These are phyloP conservation scores for Phengaris arion DNA, from an alignment of 2,888 invertebrate species.

Conservation along the genomic window DNA sequence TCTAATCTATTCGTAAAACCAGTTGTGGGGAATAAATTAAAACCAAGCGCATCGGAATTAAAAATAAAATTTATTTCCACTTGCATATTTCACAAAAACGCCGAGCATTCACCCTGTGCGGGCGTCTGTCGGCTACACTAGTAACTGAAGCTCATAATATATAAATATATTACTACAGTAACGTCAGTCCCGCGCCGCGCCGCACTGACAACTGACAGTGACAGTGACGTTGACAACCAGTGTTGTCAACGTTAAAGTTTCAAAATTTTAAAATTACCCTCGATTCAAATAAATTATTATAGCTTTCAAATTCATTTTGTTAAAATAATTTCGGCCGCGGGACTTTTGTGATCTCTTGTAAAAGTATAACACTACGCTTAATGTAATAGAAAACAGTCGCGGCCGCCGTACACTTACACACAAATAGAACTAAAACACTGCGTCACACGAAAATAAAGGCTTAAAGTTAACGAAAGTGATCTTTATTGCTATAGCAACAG, in stretches of 20 bases:
- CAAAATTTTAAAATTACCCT: slow-evolving; percentile 8
- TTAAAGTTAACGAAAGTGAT: slow-evolving; percentile 48
- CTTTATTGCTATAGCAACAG: slow-evolving; percentile 71
- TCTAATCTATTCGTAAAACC: neutral
- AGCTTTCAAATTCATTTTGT: slow-evolving; percentile 6
- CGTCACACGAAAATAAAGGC: slow-evolving; percentile 51
- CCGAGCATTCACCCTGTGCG: slow-evolving; percentile 52
- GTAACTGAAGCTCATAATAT: slow-evolving; percentile 73
- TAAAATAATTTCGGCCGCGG: slow-evolving; percentile 42
- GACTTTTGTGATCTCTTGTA: slow-evolving; percentile 73
- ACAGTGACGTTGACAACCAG: neutral
- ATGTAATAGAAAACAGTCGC: slow-evolving; percentile 65
- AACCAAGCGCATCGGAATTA: slow-evolving; percentile 64
- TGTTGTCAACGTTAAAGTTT: slow-evolving; percentile 9
- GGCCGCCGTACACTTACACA: slow-evolving; percentile 62
- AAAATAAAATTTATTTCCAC: slow-evolving; percentile 79
- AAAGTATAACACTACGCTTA: slow-evolving; percentile 75
- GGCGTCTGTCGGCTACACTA: slow-evolving; percentile 59
- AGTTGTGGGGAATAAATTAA: slow-evolving; percentile 37
- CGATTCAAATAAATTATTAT: slow-evolving; percentile 2
- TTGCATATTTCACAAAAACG: slow-evolving; percentile 72
- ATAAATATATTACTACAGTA: slow-evolving; percentile 70
- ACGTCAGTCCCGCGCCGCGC: slow-evolving; percentile 44
- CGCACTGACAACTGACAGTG: neutral
- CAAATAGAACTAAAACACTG: slow-evolving; percentile 52